A percentile compares a stretch with the other conserved stretches of the same genome.
These are phyloP conservation scores for Archips crataeganus DNA, from an alignment of 2,888 invertebrate species.

Conservation along the genomic window DNA sequence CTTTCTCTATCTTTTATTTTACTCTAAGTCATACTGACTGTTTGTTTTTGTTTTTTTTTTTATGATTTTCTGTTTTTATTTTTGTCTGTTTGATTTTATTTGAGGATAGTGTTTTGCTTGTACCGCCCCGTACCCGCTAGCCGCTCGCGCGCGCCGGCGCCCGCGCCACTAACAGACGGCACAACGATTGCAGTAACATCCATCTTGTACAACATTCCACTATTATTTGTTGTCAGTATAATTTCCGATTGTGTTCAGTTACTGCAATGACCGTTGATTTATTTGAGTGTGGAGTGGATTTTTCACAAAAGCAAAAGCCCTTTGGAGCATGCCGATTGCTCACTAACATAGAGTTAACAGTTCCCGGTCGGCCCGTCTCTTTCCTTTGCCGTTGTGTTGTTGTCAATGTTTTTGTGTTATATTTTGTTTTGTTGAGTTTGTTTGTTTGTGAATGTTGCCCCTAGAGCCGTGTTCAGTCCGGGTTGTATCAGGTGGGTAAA, in stretches of 20 bases:
- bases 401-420: constrained; percentile 69
- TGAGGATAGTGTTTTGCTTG: constrained; percentile 82
- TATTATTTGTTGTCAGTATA: constrained; percentile 59
- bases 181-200: constrained; percentile 75
- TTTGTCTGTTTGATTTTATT: constrained; percentile 64
- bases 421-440: constrained; percentile 61
- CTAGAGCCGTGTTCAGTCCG: constrained; percentile 65
- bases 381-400: constrained; percentile 81
- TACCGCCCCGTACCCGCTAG: constrained; percentile 78
- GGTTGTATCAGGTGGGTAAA: constrained; percentile 73
- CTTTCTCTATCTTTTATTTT: constrained; percentile 80
- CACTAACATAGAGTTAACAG: constrained; percentile 72
- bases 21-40: constrained; percentile 85
- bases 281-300: constrained; percentile 85
- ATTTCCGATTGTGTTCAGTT: constrained; percentile 74
- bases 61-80: constrained; percentile 60
- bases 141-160: constrained; percentile 54
- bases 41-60: constrained; percentile 76
- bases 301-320: constrained; percentile 58
- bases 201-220: constrained; percentile 45
- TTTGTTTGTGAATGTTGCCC: constrained; percentile 78
- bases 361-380: constrained; percentile 63
- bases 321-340: constrained; percentile 76
- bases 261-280: constrained; percentile 73
- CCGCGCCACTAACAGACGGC: constrained; percentile 73